Evolutionary conservation across 1,140 invertebrate species (phyloP), one percentile per base, ranked within the genome.

Genomic region (Conopomorpha cramerella): DNA sequence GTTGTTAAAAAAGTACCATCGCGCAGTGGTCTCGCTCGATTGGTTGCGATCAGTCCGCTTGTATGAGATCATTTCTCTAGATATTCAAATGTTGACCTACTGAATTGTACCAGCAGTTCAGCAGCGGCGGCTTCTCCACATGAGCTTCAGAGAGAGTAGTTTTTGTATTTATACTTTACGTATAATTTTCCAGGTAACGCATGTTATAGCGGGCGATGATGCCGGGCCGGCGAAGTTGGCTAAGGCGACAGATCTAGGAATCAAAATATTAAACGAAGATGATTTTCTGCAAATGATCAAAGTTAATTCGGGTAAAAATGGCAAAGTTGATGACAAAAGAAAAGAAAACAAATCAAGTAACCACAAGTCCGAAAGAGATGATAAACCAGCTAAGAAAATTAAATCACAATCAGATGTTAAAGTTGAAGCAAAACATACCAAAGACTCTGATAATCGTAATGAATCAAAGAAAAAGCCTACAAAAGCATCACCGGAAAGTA

Each of bases 161-260:
- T n/a, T 18, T 2, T 42, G 16, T 35, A 28, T 45, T 33, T 34
- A 38, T 23, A 40, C 34, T 39, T 32, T 25, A 13, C 12, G 14
- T 13, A 17, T 8, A 35, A 25, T 34, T 41, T 44, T 38, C 11
- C 16, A 90, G 78, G 89, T 93, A 0, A 85, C 85, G 46, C 95
- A 93, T 70, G 46, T 96, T 1, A 77, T 97, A 1, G 82, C 88
- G 11, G 94, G 95, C 1, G 86, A 92, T 36, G 89, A 95, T 41
- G 76, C 91, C 30, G 94, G 95, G 1, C 87, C 87, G 25, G 78
- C 87, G 17, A 96, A 97, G 82, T 55, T 94, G 13, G 76, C 81
- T 0, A 95, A 95, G 71, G 91, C 91, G 2, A 66, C 83, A 48
- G 82, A 82, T 49, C 73, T 89, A 12, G 81, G 82, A 8, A 87